These are phyloP conservation scores for Bombus consobrinus DNA, from an alignment of 1,140 invertebrate species.

Conservation along the genomic window DNA sequence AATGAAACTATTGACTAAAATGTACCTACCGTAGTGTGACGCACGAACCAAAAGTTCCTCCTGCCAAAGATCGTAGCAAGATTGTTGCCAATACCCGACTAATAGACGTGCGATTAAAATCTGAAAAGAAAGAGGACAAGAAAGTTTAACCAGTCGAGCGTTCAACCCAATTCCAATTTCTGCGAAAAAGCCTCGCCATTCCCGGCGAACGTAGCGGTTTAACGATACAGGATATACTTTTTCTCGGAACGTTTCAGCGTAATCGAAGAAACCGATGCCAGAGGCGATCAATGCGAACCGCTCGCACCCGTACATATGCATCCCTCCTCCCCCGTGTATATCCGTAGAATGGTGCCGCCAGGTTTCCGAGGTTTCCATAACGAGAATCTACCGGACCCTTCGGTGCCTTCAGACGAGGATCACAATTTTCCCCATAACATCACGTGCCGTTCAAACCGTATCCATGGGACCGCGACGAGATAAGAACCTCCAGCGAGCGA, in stretches of 20 bases:
- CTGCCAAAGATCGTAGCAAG: too few relatives aligned
- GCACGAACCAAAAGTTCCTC: too few relatives aligned
- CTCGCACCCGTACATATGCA: neutral
- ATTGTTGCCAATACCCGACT: too few relatives aligned
- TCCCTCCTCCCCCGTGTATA: neutral
- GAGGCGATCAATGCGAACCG: conserved; percentile 12
- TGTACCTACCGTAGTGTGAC: too few relatives aligned
- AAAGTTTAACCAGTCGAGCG: neutral
- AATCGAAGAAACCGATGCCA: conserved; percentile 20
- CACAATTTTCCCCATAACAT: conserved; percentile 2
- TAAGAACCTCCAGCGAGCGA: neutral
- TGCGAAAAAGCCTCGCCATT: neutral
- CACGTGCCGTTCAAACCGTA: neutral
- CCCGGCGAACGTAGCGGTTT: neutral
- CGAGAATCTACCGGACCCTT: neutral
- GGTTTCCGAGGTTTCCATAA: conserved; percentile 1
- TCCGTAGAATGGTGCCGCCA: neutral
- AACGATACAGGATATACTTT: neutral
- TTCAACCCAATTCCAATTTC: neutral
- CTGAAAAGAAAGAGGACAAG: neutral
- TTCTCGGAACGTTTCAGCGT: neutral
- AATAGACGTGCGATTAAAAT: neutral
- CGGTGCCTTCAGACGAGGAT: neutral
- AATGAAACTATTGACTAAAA: too few relatives aligned
- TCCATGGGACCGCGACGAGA: neutral